Percentiles rank a stretch among this genome's conserved stretches.
These are phyloP conservation scores for Zootoca vivipara DNA, from an alignment of 2,113 vertebrate genomes.

Conservation along the genomic window DNA sequence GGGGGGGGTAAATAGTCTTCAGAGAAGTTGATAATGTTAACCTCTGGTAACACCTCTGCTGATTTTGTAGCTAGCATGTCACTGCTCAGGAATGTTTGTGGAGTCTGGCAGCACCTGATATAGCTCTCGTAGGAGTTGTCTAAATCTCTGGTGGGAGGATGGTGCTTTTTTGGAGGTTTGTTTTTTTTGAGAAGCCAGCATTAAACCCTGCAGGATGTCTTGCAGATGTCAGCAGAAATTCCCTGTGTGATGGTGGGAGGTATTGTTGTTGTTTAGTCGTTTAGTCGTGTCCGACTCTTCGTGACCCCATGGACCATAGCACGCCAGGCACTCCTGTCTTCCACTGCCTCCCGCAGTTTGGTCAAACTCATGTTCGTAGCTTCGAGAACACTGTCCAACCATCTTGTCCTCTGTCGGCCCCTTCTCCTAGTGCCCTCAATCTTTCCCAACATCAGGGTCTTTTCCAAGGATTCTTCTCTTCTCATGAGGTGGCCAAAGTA, in stretches of 20 bases:
- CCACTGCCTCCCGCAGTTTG: too few relatives aligned
- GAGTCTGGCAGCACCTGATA: background rate
- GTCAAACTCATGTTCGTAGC: too few relatives aligned
- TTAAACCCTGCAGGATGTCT: background rate
- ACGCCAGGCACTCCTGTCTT: too few relatives aligned
- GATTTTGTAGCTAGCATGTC: background rate
- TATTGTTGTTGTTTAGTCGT: too few relatives aligned
- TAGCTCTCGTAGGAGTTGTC: background rate
- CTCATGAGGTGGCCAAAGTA: too few relatives aligned
- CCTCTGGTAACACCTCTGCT: background rate
- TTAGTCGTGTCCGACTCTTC: too few relatives aligned
- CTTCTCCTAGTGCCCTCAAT: too few relatives aligned
- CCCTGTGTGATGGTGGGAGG: background rate
- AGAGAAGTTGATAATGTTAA: background rate
- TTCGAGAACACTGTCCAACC: too few relatives aligned
- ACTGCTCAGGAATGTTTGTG: slow-evolving; percentile 17
- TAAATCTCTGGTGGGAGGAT: slow-evolving; percentile 15
- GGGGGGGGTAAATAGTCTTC: background rate
- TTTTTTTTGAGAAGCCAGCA: background rate
- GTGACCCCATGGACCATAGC: too few relatives aligned
- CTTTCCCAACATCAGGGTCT: too few relatives aligned
- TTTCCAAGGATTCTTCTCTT: too few relatives aligned
- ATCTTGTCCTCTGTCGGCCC: too few relatives aligned
- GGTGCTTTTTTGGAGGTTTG: background rate
- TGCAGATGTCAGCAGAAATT: background rate